Evolutionary conservation across 2,797 vertebrate species (phyloP), one percentile per base, ranked within the genome.

Genomic region (Rhabdomys pumilio): DNA sequence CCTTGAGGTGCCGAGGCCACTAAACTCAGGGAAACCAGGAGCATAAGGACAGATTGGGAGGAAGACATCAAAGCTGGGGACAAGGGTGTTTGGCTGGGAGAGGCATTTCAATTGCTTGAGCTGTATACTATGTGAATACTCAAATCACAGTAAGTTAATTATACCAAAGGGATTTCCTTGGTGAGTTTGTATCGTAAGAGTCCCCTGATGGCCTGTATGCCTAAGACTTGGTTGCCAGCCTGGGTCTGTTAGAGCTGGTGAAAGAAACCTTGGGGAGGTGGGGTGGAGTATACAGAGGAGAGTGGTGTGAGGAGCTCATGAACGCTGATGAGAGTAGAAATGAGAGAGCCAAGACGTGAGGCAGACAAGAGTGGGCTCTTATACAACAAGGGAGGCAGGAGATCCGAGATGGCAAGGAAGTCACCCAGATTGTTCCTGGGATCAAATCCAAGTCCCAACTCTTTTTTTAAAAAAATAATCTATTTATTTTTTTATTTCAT

Each of bases 371-470:
- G 11, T 6, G 24, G 15, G 20, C 10, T 90, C 59, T 89, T 26
- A 50, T 31, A 76, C 90, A 22, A 29, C 24, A 24, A 79, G 47
- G 57, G 65, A 20, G 20, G 29, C 24, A 34, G 69, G 47, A 44
- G 72, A 15, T 67, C 92, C 29, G 12, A 94, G 57, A 29, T 14
- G 67, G 31, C 81, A 89, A 67, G 63, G 38, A 34, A 59, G 38
- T 63, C 59, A 55, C 55, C 20, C 57, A 61, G 1, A 14, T 44
- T 44, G 31, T 63, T 29, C 59, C 29, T 20, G 59, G 15, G 59
- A 14, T 88, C 88, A 63, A 91, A 85, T 61, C 41, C 83, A 93
- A 88, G 50, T 22, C 53, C 86, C 41, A 53, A 57, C n/a, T 75
- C 73, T n/a, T 15, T 38, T 38, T 20, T 10, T 20, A 38, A 72